These are phyloP conservation scores for Hippocampus zosterae DNA, from an alignment of 2,113 vertebrate genomes.

Conservation along the genomic window DNA sequence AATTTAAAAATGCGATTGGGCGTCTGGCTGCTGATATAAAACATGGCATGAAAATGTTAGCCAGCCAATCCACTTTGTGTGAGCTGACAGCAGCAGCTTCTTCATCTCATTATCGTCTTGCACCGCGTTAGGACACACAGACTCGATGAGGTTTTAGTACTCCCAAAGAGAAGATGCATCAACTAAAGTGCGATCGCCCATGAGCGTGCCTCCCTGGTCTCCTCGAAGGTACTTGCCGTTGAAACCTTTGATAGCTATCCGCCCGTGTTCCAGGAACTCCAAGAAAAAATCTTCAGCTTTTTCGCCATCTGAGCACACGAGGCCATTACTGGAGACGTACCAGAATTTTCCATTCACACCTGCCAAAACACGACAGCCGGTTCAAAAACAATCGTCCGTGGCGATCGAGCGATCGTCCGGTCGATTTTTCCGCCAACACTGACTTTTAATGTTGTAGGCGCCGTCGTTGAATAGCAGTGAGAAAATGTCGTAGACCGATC, in stretches of 20 bases:
- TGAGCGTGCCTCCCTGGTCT: conserved; percentile 86
- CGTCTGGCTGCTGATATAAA: conserved; percentile 39
- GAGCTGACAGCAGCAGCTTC: conserved; percentile 29
- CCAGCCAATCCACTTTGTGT: conserved; percentile 28
- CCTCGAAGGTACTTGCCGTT: conserved; percentile 87
- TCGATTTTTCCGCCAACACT: conserved; percentile 20
- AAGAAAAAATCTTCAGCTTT: conserved; percentile 89
- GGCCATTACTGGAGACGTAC: conserved; percentile 81
- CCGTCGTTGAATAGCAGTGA: conserved; percentile 85
- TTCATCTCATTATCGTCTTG: conserved; percentile 10
- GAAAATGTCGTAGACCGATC: conserved; percentile 90
- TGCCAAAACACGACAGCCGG: conserved; percentile 40
- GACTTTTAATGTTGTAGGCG: conserved; percentile 90
- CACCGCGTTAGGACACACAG: conserved; percentile 1
- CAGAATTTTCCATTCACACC: conserved; percentile 86
- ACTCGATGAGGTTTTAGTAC: conserved; percentile 69
- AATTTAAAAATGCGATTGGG: conserved; percentile 22
- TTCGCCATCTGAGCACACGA: conserved; percentile 86
- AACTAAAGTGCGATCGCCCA: conserved; percentile 75
- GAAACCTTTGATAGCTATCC: conserved; percentile 82
- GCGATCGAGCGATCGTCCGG: not conserved
- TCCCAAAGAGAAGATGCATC: conserved; percentile 84
- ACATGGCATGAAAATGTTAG: conserved; percentile 35
- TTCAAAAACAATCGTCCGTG: not conserved
- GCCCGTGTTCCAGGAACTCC: conserved; percentile 85